These are phyloP conservation scores for honey bee (Apis mellifera) DNA, from an alignment of 1,140 invertebrate genomes.

Conservation along the genomic window Amel_HAv3.1 CM009933.2:5087001-5087500, in stretches of 20 bases:
- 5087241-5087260: not conserved
- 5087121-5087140: too few species aligned
- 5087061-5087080: too few species aligned
- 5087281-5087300: conserved; percentile 13
- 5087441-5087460: not conserved
- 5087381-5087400: not conserved
- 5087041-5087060: too few species aligned
- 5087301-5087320: conserved; percentile 31
- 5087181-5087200: not conserved
- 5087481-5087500: not conserved
- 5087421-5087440: not conserved
- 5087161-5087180: not conserved
- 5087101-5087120: not conserved
- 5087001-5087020: not conserved
- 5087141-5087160: not conserved
- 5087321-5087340: conserved; percentile 43
- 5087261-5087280: not conserved
- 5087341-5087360: conserved; percentile 43
- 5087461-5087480: too few species aligned
- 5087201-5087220: too few species aligned
- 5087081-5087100: not conserved
- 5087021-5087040: too few species aligned
- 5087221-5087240: not conserved
- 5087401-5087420: not conserved
- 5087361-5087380: conserved; percentile 20